Base-by-base conservation (phyloP, 2,113 vertebrate genomes). In the Sitta europaea region DNA sequence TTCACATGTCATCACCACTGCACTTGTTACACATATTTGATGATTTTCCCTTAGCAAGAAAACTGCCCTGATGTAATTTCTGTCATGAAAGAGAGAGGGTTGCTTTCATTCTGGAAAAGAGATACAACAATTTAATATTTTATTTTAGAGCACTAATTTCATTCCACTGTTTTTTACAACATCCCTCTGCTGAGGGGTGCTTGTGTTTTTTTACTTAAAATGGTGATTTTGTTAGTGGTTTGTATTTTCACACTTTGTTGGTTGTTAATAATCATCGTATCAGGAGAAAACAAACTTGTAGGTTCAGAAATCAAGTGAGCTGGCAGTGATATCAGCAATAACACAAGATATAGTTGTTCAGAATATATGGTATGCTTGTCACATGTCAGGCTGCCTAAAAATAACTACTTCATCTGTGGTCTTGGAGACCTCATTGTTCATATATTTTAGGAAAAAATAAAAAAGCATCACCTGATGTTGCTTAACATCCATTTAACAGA, bases 391-490 rank as follows among this genome's bases (percentile, higher is more conserved):
- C 53, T 59, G 28, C 23, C 23, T 59, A 20, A 12, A 81, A 53
- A 66, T 57, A 45, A 19, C 76, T 27, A 14, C 33, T 45, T 65
- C 36, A 66, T 22, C 15, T 43, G 3, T 24, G 14, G 8, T 42
- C 14, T 51, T 88, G 21, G 28, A 57, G 10, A 43, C 43, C 27
- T 51, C 43, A 29, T 33, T 1, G 7, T 65, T 63, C 13, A 28
- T 15, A 19, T 27, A 57, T 65, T 72, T 33, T 2, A 4, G 7
- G 22, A 51, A 36, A 55, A 68, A 15, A 8, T 38, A 45, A 19
- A 31, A 72, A 18, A 5, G 42, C 29, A 25, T 45, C 3, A 1
- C 4, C 19, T 29, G 9, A 3, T 8, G 1, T 36, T 29, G 25
- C n/a, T 54, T 68, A 13, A 45, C 23, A 73, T 18, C 23, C 4